Percentiles rank a stretch among this genome's conserved stretches.
phyloP scores from a whole-genome alignment of 2,113 vertebrate genomes.

The Lepidothrix coronata region DNA sequence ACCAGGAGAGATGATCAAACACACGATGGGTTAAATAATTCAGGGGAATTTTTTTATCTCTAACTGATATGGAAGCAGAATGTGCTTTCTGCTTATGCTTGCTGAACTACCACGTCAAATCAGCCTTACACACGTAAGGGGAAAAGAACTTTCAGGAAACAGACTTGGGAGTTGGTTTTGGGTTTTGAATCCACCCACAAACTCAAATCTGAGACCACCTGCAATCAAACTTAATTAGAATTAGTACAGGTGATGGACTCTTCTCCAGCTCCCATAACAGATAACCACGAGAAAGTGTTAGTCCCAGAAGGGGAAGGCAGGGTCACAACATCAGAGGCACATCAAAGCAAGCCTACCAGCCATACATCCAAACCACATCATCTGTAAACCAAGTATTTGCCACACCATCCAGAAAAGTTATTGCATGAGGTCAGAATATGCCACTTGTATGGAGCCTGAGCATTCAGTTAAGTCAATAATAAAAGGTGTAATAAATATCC shows the following conservation, averaged over 20 bases:
- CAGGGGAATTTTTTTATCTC: background rate
- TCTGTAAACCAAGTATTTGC: background rate
- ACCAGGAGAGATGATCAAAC: background rate
- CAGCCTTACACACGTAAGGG: background rate
- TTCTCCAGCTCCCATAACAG: background rate
- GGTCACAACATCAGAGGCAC: background rate
- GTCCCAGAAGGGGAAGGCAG: background rate
- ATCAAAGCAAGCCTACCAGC: background rate
- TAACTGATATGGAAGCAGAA: background rate
- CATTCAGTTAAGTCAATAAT: background rate
- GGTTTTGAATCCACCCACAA: background rate
- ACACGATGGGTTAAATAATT: background rate
- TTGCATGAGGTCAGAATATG: background rate
- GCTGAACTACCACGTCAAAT: background rate
- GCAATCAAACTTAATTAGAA: background rate
- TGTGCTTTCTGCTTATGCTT: background rate
- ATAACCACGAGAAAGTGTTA: background rate
- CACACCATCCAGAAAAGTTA: rapidly evolving
- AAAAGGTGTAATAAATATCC: background rate
- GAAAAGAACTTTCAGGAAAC: background rate
- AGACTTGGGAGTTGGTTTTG: background rate
- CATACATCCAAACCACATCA: background rate
- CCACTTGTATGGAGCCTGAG: background rate
- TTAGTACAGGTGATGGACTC: background rate
- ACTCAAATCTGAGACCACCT: background rate